Evolutionary conservation across 2,113 vertebrate genomes (phyloP).

Genomic region (Vulpes ferrilata): DNA sequence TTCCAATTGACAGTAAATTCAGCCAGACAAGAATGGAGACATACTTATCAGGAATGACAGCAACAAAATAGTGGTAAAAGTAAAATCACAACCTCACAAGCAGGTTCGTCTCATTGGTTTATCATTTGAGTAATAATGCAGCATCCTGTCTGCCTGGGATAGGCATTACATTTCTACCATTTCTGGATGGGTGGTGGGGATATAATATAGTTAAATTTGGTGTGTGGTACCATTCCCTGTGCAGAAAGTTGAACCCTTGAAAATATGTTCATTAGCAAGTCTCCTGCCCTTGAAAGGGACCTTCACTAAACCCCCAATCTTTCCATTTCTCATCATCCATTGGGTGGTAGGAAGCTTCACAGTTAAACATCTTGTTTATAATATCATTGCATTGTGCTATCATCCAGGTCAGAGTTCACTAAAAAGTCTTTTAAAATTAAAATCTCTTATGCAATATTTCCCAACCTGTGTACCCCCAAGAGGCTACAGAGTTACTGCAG

Average conservation of each 20-base stretch:
- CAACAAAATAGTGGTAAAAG: constrained; percentile 40
- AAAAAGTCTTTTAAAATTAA: constrained; percentile 14
- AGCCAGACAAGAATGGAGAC: constrained; percentile 7
- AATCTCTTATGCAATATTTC: not conserved
- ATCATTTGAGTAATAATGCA: not conserved
- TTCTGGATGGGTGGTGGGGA: not conserved
- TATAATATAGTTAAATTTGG: not conserved
- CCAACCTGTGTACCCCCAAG: not conserved
- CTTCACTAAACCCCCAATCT: not conserved
- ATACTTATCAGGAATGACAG: constrained; percentile 54
- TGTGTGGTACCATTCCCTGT: fast-evolving
- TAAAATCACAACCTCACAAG: not conserved
- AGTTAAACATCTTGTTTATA: not conserved
- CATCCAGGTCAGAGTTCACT: not conserved
- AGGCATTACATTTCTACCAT: not conserved
- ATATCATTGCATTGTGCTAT: not conserved
- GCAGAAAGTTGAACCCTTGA: not conserved
- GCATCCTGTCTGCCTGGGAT: not conserved
- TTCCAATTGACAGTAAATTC: constrained; percentile 57
- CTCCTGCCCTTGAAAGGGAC: not conserved
- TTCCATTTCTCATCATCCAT: not conserved
- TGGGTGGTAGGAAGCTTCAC: not conserved
- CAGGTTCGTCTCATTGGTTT: not conserved
- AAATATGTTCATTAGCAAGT: not conserved
- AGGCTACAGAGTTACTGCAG: not conserved